Evolutionary conservation across 2,888 invertebrate genomes (phyloP), one percentile per base, ranked within the genome.

Genomic region (Meloe dianella): DNA sequence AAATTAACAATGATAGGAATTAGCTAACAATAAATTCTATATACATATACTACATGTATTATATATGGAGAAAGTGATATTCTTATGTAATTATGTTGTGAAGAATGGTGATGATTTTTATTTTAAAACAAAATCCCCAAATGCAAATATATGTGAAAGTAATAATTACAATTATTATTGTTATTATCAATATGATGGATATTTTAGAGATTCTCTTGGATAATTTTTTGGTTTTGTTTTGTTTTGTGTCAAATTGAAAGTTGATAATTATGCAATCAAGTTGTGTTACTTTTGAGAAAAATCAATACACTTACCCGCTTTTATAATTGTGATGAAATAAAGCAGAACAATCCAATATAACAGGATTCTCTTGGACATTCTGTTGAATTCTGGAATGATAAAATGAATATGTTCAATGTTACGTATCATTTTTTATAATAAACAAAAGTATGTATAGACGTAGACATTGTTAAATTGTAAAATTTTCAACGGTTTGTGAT

Each of bases 1-100:
- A 41, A 41, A 17, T 41, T 41, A 41, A 41, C 41, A 41, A 41
- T 41, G 41, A 41, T 17, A 41, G 41, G 41, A 41, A 41, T 41
- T 41, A 41, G 41, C 41, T 17, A 41, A 38, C 38, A 38, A 38
- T 38, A 38, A 41, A 5, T 41, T 41, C 41, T 17, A 41, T n/a
- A n/a, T n/a, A n/a, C 2, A 35, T 10, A 12, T 14, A 35, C 12
- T 35, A 27, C 4, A 27, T 27, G 14, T 12, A 35, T 4, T 32
- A 17, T 41, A 17, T 41, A n/a, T n/a, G 17, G 41, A 41, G 41
- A 41, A 41, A 41, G 41, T 17, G 41, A 41, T 41, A 41, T 41
- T 41, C n/a, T 41, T 41, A 41, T 41, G 41, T n/a, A 41, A 41
- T 41, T n/a, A 41, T 41, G 41, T 41, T 41, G 10, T 17, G 17